Conservation (phyloP, 2,888 invertebrate species). For the Sussaba pulchella region DNA sequence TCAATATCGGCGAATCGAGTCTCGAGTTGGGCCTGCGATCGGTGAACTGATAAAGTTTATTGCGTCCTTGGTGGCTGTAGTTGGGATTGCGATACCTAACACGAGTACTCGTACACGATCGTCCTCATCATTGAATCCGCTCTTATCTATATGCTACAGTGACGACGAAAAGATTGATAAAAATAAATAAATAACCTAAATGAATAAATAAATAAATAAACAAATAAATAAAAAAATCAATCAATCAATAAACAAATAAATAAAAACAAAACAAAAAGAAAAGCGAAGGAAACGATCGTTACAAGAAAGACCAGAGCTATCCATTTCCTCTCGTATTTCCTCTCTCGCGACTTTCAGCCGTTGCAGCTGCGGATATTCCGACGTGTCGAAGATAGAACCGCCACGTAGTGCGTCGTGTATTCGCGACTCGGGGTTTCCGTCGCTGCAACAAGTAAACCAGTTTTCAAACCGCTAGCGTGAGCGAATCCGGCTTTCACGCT, state of each 20-base stretch:
- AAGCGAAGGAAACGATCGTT: conserved; percentile 1
- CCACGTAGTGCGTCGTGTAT: not conserved
- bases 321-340: conserved; percentile 49
- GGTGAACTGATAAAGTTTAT: no score
- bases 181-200: no score
- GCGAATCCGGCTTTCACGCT: conserved; percentile 58
- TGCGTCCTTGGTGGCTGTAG: no score
- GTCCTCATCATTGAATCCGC: not conserved
- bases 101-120: conserved; percentile 1
- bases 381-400: conserved; percentile 31
- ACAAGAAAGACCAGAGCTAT: conserved; percentile 10
- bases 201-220: no score
- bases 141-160: conserved; percentile 13
- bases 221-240: no score
- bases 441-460: conserved; percentile 61
- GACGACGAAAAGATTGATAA: not conserved
- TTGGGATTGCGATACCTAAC: not conserved
- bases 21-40: no score
- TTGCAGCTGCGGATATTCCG: conserved; percentile 39
- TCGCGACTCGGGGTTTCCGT: conserved; percentile 25
- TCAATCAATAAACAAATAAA: no score
- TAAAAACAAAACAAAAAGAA: not conserved
- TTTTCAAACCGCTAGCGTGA: conserved; percentile 45
- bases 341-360: conserved; percentile 17
- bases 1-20: no score